These are phyloP conservation scores for Spinibarbus caldwelli DNA, from an alignment of 2,797 vertebrate genomes.

Conservation along the genomic window DNA sequence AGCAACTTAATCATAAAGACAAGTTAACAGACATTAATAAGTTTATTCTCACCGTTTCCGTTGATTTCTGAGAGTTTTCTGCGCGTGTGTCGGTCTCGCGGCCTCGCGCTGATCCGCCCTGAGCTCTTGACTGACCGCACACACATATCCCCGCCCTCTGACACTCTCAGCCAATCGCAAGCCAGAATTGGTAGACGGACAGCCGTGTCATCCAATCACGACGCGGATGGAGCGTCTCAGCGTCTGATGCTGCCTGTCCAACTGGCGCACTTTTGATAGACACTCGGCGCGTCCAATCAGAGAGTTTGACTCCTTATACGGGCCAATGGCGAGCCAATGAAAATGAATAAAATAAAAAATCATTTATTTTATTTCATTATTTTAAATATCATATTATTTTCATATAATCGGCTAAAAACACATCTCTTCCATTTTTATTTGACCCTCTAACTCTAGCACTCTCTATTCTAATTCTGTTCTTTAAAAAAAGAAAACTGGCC, in stretches of 20 bases:
- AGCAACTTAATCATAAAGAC: no score
- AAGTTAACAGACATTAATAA: neutral
- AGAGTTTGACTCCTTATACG: constrained; percentile 78
- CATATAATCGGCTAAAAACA: no score
- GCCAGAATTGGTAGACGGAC: fast-evolving
- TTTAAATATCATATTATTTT: no score
- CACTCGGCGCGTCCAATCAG: constrained; percentile 69
- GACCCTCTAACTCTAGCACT: no score
- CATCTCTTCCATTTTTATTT: no score
- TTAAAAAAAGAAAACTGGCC: no score
- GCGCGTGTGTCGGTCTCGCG: constrained; percentile 71
- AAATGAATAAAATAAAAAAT: neutral
- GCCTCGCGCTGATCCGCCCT: constrained; percentile 78
- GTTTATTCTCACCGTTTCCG: constrained; percentile 75
- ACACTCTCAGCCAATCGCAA: constrained; percentile 65
- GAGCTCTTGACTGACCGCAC: constrained; percentile 59
- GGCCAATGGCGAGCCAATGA: constrained; percentile 55
- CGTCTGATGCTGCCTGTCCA: constrained; percentile 42
- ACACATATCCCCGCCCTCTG: constrained; percentile 35
- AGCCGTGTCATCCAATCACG: neutral
- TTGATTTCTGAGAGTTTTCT: constrained; percentile 75
- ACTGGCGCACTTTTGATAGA: constrained; percentile 69
- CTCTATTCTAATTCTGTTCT: no score
- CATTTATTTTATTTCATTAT: neutral
- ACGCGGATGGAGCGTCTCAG: neutral